Conservation (phyloP, 2,797 vertebrate species). For the Sphenopsis melanotis region DNA sequence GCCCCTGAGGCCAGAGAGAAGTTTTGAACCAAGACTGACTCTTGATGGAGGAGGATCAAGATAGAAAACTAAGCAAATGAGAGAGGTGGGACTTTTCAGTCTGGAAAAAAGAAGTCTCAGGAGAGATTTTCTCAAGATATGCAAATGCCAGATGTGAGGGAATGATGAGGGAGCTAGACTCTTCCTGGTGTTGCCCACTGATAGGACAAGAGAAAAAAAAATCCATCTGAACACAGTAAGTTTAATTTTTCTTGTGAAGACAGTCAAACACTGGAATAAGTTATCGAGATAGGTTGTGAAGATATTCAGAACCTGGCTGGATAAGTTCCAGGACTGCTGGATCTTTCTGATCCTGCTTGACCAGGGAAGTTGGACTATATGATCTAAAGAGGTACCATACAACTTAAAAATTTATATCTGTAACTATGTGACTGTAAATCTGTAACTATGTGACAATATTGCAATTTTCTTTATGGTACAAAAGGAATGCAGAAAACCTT, state of each 20-base stretch:
- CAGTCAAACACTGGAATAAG: neutral
- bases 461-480: neutral
- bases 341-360: neutral
- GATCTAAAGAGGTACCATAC: neutral
- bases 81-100: neutral
- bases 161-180: neutral
- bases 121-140: neutral
- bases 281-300: neutral
- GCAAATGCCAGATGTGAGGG: neutral
- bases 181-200: neutral
- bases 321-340: neutral
- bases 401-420: neutral
- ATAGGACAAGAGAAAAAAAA: neutral
- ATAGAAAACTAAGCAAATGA: neutral
- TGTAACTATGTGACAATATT: neutral
- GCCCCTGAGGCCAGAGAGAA: neutral
- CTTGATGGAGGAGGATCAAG: neutral
- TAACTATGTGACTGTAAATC: neutral
- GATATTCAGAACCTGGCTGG: neutral
- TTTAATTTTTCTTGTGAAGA: neutral
- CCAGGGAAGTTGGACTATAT: neutral
- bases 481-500: neutral
- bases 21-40: neutral
- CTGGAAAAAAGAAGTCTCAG: neutral
- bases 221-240: neutral